Base-by-base conservation (phyloP, 2,888 invertebrate species). In the Chloroclysta siterata region DNA sequence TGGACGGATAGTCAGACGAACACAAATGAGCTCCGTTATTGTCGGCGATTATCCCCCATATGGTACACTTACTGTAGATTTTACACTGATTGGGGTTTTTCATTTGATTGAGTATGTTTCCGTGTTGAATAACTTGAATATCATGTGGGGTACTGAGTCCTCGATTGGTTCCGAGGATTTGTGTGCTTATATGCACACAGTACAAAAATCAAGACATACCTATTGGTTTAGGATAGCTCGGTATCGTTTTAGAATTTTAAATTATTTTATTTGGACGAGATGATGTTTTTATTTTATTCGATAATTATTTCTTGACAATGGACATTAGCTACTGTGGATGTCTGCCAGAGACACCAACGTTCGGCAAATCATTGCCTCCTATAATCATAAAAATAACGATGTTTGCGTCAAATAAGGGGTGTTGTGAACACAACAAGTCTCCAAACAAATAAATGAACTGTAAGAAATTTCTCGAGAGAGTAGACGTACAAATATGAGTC, bases 401-500 rank as follows among this genome's bases (percentile, higher is more conserved):
- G 72, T 77, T 78, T 69, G 77, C 76, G 72, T 75, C 75, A 79
- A 83, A 83, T 78, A 82, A 75, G 76, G 64, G 71, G 75, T 78
- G 79, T 81, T 78, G 78, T 81, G 79, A 79, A 82, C 79, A 78
- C 82, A 84, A 84, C 83, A 84, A 84, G 83, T 84, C 77, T 76
- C 73, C 86, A 86, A 89, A 90, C 85, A 88, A 88, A 87, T 84
- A 90, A 89, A 90, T 86, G 89, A 90, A 90, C 87, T 86, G 88
- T 82, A 88, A 89, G 82, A 82, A 85, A 88, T 88, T 87, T 88
- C 87, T 89, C 88, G 84, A 81, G 87, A 83, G 90, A 84, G 84
- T 77, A 82, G 81, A 79, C 66, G 70, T 69, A 85, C 84, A 83
- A 87, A 88, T 83, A 85, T 79, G 83, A 80, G 77, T 72, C 72